Conservation (phyloP, 1,140 invertebrate genomes). For the Chelonus insularis region DNA sequence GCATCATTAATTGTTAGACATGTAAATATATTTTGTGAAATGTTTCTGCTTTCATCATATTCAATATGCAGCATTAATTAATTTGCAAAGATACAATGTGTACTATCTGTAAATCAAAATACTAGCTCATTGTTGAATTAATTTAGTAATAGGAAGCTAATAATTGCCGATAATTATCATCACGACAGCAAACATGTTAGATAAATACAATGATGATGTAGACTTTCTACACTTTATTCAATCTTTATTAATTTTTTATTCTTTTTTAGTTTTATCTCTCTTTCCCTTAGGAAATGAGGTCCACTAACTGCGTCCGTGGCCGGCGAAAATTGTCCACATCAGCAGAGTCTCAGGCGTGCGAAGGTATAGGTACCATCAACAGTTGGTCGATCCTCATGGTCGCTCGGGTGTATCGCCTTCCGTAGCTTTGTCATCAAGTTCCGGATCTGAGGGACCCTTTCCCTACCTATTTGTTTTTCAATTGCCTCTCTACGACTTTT, state of each 20-base stretch:
- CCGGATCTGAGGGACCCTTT: conserved; percentile 51
- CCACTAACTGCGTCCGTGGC: conserved; percentile 50
- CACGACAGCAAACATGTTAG: no score
- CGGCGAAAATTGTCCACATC: conserved; percentile 46
- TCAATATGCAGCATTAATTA: no score
- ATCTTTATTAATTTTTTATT: conserved; percentile 2
- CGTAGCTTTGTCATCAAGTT: conserved; percentile 58
- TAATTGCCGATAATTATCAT: no score
- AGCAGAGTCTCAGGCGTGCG: conserved; percentile 1
- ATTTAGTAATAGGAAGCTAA: no score
- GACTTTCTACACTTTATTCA: no score
- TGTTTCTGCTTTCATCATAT: no score
- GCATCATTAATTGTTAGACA: no score
- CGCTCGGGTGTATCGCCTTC: conserved; percentile 61
- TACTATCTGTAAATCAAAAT: no score
- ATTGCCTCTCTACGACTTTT: conserved; percentile 30
- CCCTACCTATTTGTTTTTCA: conserved; percentile 33
- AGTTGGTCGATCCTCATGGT: conserved; percentile 45
- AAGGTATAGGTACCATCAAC: conserved; percentile 41
- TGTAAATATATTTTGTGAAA: no score
- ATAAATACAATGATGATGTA: no score
- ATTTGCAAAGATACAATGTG: no score
- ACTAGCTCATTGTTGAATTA: no score
- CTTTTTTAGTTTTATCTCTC: neutral
- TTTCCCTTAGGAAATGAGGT: conserved; percentile 52